Evolutionary conservation across 2,888 invertebrate species (phyloP), one percentile per base, ranked within the genome.

Genomic region (Pristionchus mayeri): DNA sequence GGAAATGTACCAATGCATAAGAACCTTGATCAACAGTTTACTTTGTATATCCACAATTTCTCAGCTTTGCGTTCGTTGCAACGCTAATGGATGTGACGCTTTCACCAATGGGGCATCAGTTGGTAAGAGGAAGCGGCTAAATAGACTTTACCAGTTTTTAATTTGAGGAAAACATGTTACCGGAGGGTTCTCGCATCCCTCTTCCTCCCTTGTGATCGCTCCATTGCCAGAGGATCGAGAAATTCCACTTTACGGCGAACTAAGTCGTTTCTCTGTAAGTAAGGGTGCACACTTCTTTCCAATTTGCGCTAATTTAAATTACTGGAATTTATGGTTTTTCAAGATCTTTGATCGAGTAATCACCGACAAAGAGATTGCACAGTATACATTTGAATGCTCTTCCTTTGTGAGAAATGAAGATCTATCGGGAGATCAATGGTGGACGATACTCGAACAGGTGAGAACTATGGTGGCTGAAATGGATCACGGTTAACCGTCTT

Each of bases 231-330:
- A 11, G 1, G 40, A 44, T 21, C 40, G 40, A 71, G 71, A 71
- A 44, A 16, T 24, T 6, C 21, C 44, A n/a, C 40, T 71, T n/a
- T 24, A 24, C n/a, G 71, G 40, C 40, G 71, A 71, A 24, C 40
- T 71, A n/a, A 71, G 71, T 44, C 37, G 71, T 9, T 11, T 71
- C 37, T 71, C 71, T 40, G 71, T 71, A n/a, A 34, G 63, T 30
- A 34, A 6, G 13, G 13, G 6, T n/a, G n/a, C n/a, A n/a, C n/a
- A n/a, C n/a, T n/a, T n/a, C n/a, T n/a, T n/a, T n/a, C n/a, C n/a
- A n/a, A n/a, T n/a, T n/a, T n/a, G n/a, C n/a, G n/a, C n/a, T n/a
- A n/a, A n/a, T n/a, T n/a, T n/a, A n/a, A n/a, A n/a, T n/a, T n/a
- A n/a, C n/a, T n/a, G n/a, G n/a, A n/a, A n/a, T n/a, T n/a, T n/a